A percentile compares a stretch with the other conserved stretches of the same genome.
These are phyloP conservation scores for Tetramorium simillimum DNA, from an alignment of 1,140 invertebrate species.

Conservation along the genomic window DNA sequence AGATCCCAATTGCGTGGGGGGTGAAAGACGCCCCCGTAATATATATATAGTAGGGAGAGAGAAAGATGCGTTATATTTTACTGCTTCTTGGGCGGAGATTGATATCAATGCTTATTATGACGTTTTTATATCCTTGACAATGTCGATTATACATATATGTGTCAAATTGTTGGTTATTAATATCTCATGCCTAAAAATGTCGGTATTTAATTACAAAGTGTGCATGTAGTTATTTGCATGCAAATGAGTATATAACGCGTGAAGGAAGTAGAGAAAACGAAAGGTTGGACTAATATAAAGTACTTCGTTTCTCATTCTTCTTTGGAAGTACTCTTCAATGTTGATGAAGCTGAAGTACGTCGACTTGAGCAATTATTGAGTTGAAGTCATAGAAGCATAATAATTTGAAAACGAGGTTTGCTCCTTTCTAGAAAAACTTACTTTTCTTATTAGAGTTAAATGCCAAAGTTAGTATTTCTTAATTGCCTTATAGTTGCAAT, in stretches of 20 bases:
- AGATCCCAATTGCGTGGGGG: conserved; percentile 59
- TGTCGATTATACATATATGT: not conserved
- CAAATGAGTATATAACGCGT: not conserved
- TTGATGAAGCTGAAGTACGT: conserved; percentile 1
- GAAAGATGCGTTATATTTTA: conserved; percentile 27
- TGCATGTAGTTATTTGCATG: not conserved
- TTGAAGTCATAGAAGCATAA: not conserved
- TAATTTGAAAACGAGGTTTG: conserved; percentile 25
- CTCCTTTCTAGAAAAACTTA: conserved; percentile 2
- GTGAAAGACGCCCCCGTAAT: conserved; percentile 6
- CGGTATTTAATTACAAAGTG: not conserved
- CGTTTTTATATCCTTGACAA: not conserved
- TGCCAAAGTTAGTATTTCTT: not conserved
- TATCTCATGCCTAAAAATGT: not conserved
- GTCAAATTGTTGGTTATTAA: conserved; percentile 7
- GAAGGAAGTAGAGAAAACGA: not conserved
- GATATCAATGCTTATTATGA: conserved; percentile 12
- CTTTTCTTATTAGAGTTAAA: not conserved
- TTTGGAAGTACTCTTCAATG: not conserved
- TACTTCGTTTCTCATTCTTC: conserved; percentile 12
- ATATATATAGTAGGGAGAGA: not conserved
- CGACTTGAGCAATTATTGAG: conserved; percentile 29
- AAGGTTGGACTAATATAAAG: not conserved
- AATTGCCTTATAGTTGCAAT: conserved; percentile 7
- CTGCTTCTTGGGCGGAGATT: not conserved